Evolutionary conservation across 1,140 invertebrate species (phyloP).

Genomic region (Campoletis sonorensis): DNA sequence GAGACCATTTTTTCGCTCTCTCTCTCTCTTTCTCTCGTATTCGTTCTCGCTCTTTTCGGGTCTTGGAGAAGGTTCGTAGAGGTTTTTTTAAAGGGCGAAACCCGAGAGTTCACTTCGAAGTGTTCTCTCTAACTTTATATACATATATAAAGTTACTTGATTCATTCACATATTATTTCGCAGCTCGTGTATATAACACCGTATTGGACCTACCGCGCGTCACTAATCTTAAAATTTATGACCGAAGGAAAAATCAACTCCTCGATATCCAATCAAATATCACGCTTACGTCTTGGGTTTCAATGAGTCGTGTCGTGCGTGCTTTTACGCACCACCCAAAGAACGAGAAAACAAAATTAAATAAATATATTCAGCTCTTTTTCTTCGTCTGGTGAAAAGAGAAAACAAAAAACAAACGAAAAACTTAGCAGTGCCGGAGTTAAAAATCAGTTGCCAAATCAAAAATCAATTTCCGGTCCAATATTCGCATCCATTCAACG

Average conservation of each 20-base stretch:
- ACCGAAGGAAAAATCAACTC: constrained; percentile 62
- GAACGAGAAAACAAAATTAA: neutral
- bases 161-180: constrained; percentile 63
- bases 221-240: constrained; percentile 66
- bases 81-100: constrained; percentile 65
- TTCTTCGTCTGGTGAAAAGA: too few relatives aligned
- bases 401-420: too few relatives aligned
- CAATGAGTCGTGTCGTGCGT: constrained; percentile 31
- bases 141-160: constrained; percentile 45
- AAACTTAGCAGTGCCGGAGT: too few relatives aligned
- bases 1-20: constrained; percentile 37
- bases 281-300: constrained; percentile 40
- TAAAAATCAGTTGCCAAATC: too few relatives aligned
- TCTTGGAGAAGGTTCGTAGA: constrained; percentile 45
- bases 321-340: neutral
- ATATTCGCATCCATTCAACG: too few relatives aligned
- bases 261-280: constrained; percentile 52
- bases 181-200: constrained; percentile 50
- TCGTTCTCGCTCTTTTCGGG: neutral
- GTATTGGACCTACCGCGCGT: constrained; percentile 65
- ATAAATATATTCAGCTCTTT: neutral
- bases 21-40: constrained; percentile 1
- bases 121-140: neutral
- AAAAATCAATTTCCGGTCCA: too few relatives aligned
- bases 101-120: constrained; percentile 51